phyloP scores from a whole-genome alignment of 2,888 invertebrate genomes.

The Rapana venosa region DNA sequence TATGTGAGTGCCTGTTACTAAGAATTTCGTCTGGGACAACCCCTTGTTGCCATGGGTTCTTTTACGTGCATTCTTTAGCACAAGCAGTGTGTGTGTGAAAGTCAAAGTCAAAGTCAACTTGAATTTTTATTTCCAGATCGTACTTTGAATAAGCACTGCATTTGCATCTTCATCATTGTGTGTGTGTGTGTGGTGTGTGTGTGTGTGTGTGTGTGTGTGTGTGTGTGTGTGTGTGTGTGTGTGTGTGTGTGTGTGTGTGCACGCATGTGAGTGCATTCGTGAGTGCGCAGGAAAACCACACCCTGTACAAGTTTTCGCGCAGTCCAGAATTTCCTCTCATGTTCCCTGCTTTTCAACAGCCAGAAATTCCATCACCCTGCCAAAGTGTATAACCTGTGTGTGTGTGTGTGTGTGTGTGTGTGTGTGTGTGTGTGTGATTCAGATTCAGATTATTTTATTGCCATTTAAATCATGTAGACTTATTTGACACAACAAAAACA shows the following conservation, averaged over 20 bases:
- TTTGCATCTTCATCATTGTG: neutral
- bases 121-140: neutral
- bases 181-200: neutral
- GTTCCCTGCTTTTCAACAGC: too few relatives aligned
- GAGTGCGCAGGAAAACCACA: too few relatives aligned
- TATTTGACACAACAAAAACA: too few relatives aligned
- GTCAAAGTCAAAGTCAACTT: neutral
- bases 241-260: conserved; percentile 12
- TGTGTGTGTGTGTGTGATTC: too few relatives aligned
- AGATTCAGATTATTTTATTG: too few relatives aligned
- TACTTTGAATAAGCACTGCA: too few relatives aligned
- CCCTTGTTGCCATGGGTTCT: neutral
- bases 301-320: too few relatives aligned
- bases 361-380: too few relatives aligned
- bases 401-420: neutral
- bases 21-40: neutral
- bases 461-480: too few relatives aligned
- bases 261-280: too few relatives aligned
- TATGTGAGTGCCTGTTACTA: neutral
- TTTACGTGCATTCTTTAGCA: neutral
- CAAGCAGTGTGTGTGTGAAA: neutral
- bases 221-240: conserved; percentile 13
- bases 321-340: too few relatives aligned
- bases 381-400: too few relatives aligned
- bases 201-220: conserved; percentile 18